Conservation (phyloP, 2,113 vertebrate genomes). For the Nycticorax nycticorax region DNA sequence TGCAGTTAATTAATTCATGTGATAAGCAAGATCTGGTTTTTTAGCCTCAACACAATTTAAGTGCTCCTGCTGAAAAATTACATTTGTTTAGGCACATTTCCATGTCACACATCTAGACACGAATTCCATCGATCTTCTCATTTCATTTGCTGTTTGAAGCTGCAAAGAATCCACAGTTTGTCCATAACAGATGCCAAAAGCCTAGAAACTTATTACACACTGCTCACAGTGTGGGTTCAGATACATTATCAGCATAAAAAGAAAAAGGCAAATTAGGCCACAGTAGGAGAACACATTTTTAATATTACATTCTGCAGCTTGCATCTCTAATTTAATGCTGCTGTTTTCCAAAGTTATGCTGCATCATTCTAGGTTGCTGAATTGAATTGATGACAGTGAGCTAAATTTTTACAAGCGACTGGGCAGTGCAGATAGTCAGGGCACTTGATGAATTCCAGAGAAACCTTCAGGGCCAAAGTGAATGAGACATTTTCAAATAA, state of each 20-base stretch:
- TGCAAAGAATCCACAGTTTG: constrained; percentile 52
- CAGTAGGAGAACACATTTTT: constrained; percentile 64
- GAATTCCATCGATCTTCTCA: constrained; percentile 42
- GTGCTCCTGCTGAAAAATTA: constrained; percentile 27
- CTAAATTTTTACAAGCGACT: neutral
- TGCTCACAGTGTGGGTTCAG: constrained; percentile 58
- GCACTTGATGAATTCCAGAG: neutral
- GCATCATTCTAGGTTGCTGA: constrained; percentile 4
- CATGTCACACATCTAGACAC: constrained; percentile 29
- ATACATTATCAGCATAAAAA: constrained; percentile 65
- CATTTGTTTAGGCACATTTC: constrained; percentile 55
- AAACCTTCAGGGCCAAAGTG: neutral
- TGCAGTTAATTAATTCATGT: constrained; percentile 46
- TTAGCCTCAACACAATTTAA: constrained; percentile 6
- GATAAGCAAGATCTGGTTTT: neutral
- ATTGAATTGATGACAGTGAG: neutral
- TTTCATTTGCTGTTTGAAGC: constrained; percentile 65
- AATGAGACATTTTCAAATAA: neutral
- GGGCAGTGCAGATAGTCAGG: neutral
- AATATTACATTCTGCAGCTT: constrained; percentile 50
- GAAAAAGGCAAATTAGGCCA: constrained; percentile 67
- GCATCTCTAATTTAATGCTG: constrained; percentile 54
- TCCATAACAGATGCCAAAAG: constrained; percentile 56
- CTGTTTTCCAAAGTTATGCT: constrained; percentile 23
- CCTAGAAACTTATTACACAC: constrained; percentile 51